Percentiles rank a stretch among this genome's conserved stretches.
phyloP scores from a whole-genome alignment of 2,113 vertebrate species.

The Riparia riparia region DNA sequence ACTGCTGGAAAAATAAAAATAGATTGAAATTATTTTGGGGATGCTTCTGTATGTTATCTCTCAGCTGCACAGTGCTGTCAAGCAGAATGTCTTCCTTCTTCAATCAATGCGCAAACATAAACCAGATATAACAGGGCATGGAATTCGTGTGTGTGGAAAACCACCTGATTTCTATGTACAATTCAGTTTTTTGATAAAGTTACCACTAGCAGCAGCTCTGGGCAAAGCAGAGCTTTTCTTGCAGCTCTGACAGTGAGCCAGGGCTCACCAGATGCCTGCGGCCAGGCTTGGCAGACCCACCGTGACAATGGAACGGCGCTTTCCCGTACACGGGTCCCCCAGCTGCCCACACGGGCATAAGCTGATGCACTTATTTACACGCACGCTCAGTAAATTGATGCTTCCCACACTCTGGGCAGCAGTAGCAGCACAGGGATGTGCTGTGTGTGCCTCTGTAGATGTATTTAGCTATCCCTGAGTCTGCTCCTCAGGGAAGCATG shows the following conservation, averaged over 20 bases:
- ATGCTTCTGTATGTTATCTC: conserved; percentile 24
- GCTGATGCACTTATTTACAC: accelerated
- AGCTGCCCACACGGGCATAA: accelerated
- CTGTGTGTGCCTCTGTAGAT: neutral
- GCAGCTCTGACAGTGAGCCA: accelerated
- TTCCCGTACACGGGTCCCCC: neutral
- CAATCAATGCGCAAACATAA: neutral
- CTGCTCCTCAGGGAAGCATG: neutral
- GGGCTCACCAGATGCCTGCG: accelerated
- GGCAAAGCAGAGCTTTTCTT: neutral
- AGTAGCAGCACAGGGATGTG: neutral
- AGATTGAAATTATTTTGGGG: conserved; percentile 37
- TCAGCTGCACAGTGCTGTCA: neutral
- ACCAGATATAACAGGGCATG: neutral
- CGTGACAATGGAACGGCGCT: accelerated
- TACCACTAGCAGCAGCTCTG: neutral
- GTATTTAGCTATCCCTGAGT: neutral
- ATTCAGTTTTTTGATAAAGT: neutral
- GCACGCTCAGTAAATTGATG: accelerated
- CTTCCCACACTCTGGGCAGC: neutral
- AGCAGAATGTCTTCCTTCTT: conserved; percentile 36
- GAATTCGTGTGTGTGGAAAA: neutral
- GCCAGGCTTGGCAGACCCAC: neutral
- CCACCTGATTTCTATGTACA: neutral
- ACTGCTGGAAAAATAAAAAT: conserved; percentile 27